Conservation (phyloP, 2,888 invertebrate genomes). For the Tineola bisselliella region DNA sequence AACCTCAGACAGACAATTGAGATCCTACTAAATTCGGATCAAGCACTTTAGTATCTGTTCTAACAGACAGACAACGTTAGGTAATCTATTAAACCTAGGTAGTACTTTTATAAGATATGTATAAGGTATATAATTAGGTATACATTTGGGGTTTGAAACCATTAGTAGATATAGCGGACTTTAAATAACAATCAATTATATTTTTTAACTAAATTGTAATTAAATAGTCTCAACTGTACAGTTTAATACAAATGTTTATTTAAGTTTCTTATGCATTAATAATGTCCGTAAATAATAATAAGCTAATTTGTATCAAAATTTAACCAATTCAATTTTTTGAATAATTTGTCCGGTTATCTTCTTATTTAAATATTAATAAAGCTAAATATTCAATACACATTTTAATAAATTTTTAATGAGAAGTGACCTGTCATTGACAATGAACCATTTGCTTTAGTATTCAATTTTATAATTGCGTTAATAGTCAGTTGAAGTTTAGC, state of each 20-base stretch:
- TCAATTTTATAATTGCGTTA: constrained; percentile 18
- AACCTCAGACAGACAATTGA: constrained; percentile 13
- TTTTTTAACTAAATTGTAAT: no score
- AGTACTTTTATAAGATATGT: not conserved
- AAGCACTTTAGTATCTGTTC: constrained; percentile 5
- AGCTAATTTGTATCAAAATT: no score
- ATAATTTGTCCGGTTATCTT: no score
- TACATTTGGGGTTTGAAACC: not conserved
- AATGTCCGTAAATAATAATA: no score
- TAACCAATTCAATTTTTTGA: no score
- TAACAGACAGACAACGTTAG: not conserved
- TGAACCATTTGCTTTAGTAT: constrained; percentile 15
- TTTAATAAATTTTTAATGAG: not conserved
- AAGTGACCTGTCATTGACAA: not conserved
- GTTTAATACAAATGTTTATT: no score
- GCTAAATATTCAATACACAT: not conserved
- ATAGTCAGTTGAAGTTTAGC: constrained; percentile 4
- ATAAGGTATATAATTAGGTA: not conserved
- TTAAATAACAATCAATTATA: no score
- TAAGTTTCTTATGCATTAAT: no score
- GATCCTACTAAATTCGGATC: constrained; percentile 10
- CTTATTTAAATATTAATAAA: no score
- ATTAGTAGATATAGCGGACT: no score
- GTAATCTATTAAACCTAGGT: not conserved
- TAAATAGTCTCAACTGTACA: no score